These are phyloP conservation scores for Eretmochelys imbricata DNA, from an alignment of 2,113 vertebrate genomes.

Conservation along the genomic window DNA sequence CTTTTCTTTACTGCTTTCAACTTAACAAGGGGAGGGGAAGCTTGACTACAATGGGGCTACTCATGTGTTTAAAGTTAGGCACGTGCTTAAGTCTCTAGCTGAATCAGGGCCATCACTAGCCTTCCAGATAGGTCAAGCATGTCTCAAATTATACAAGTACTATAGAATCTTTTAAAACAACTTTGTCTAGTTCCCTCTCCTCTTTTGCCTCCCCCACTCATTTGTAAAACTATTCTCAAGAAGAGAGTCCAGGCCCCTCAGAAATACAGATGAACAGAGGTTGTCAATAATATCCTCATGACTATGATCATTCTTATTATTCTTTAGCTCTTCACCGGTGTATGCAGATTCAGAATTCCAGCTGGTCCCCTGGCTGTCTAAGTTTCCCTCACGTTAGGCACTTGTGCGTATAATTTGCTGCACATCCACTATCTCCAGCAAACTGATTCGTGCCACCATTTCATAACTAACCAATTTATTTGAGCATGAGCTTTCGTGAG, in stretches of 20 bases:
- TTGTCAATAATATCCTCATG: not conserved
- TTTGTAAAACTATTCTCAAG: not conserved
- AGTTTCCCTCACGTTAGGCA: rapidly evolving
- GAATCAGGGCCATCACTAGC: not conserved
- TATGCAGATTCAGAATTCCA: not conserved
- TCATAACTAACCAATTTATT: too few relatives aligned
- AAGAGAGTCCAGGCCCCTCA: not conserved
- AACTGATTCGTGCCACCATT: not conserved
- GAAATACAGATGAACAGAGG: not conserved
- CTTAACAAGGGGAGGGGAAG: not conserved
- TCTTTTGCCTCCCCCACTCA: not conserved
- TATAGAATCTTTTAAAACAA: not conserved
- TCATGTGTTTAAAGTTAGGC: not conserved
- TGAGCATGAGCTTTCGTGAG: too few relatives aligned
- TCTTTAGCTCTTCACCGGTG: not conserved
- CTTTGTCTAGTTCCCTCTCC: not conserved
- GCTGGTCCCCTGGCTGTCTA: rapidly evolving
- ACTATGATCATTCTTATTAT: not conserved
- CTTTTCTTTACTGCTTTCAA: not conserved
- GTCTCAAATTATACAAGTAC: not conserved
- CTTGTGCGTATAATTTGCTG: rapidly evolving
- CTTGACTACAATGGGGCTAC: not conserved
- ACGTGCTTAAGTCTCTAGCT: not conserved
- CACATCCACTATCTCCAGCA: rapidly evolving
- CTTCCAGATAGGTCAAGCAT: not conserved